phyloP scores from a whole-genome alignment of 92 coral and sea anemone species.

The Zoanthus sociatus region DNA sequence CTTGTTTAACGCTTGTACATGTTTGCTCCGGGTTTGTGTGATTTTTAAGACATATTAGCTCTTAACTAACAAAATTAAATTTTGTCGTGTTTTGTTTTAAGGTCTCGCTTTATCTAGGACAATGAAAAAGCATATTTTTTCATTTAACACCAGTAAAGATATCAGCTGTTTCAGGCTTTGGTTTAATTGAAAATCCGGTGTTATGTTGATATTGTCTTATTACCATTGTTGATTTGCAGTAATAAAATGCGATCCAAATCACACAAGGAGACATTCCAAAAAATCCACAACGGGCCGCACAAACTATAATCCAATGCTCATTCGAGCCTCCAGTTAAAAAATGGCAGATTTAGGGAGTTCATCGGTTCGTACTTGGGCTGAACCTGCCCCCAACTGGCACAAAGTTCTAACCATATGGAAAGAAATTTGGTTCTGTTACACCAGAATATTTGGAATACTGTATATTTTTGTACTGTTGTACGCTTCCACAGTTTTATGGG shows the following conservation, averaged over 20 bases:
- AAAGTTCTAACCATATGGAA: conserved; percentile 3
- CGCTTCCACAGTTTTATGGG: conserved; percentile 28
- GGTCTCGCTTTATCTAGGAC: neutral
- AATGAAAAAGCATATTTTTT: neutral
- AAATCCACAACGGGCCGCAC: neutral
- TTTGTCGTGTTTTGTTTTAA: neutral
- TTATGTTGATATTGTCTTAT: neutral
- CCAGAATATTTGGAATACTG: conserved; percentile 16
- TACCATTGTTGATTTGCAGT: neutral
- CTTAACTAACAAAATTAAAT: too few species aligned
- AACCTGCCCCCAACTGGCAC: conserved; percentile 35
- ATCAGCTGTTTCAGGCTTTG: neutral
- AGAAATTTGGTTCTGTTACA: conserved; percentile 23
- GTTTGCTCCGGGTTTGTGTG: too few species aligned
- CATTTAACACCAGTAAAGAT: neutral
- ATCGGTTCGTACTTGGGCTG: conserved; percentile 21
- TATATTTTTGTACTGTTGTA: conserved; percentile 4
- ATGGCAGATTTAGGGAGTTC: neutral
- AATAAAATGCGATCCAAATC: neutral
- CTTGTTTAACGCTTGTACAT: too few species aligned
- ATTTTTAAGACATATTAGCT: too few species aligned
- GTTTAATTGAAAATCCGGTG: neutral
- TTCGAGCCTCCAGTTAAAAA: neutral
- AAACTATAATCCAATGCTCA: neutral
- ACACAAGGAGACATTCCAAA: neutral